phyloP scores from a whole-genome alignment of 1,140 invertebrate genomes.

The Spodoptera litura region DNA sequence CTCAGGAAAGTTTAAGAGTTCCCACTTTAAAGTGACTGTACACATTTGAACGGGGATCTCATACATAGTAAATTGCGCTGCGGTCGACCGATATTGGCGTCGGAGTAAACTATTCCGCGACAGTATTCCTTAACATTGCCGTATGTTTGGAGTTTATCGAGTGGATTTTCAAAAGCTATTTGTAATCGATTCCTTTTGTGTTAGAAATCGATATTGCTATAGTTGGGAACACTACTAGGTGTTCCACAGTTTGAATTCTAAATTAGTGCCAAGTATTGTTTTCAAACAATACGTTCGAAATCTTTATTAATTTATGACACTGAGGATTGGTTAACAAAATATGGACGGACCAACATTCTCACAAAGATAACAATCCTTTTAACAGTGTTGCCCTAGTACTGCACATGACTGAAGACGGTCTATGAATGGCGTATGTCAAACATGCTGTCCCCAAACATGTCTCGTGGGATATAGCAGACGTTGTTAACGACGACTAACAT shows the following conservation, averaged over 20 bases:
- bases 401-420: constrained; percentile 12
- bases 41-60: constrained; percentile 51
- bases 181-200: constrained; percentile 2
- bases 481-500: constrained; percentile 38
- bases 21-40: constrained; percentile 45
- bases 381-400: background rate
- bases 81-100: constrained; percentile 51
- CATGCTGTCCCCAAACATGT: constrained; percentile 21
- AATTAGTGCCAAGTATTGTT: too few relatives aligned
- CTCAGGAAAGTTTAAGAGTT: constrained; percentile 35
- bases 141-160: constrained; percentile 23
- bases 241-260: too few relatives aligned
- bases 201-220: background rate
- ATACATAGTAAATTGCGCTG: constrained; percentile 59
- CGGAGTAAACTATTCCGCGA: constrained; percentile 49
- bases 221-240: too few relatives aligned
- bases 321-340: background rate
- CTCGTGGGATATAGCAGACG: constrained; percentile 29
- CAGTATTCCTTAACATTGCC: constrained; percentile 39
- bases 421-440: constrained; percentile 45
- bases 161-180: constrained; percentile 16
- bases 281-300: too few relatives aligned
- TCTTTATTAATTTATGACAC: too few relatives aligned
- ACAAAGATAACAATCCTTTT: background rate
- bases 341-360: background rate